Base-by-base conservation (phyloP, 2,797 vertebrate genomes). In the Danio kyathit region DNA sequence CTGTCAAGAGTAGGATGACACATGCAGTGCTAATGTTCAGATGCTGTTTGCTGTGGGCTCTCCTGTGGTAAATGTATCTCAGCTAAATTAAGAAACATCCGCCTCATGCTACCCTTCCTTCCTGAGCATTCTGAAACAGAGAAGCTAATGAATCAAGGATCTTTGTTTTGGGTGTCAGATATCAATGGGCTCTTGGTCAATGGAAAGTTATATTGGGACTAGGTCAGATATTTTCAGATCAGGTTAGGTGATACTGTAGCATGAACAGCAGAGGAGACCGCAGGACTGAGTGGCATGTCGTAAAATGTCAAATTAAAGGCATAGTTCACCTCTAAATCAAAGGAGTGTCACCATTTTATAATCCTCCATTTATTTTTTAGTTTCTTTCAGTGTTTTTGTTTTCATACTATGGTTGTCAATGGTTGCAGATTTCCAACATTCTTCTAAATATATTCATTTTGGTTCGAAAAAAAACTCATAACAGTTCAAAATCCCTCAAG, bases 31-130 rank as follows among this genome's bases (percentile, higher is more conserved):
- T 44, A 67, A 29, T 14, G 0, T 57, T 57, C 76, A 70, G 16
- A 70, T 70, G 66, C 43, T 40, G 56, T 51, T 49, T 71, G 64
- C 64, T 78, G 41, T 48, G 75, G 64, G 64, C 19, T 67, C 75
- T 48, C 21, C 64, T 48, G 51, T 43, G 43, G 52, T 29, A 70
- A 43, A 73, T 80, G 48, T 75, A 70, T 57, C 65, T 52, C 13
- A 59, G 81, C 49, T 77, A 70, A 72, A 65, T 57, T 44, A 72
- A 65, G 80, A 77, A 59, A 64, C 51, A 82, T 71, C 57, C 29
- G 43, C 74, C 56, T 67, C 56, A 48, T 12, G n/a, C 48, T 61
- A 54, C 44, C 49, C 8, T 40, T 56, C 69, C 75, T 51, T 73
- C 81, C 69, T 78, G 74, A n/a, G 44, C 41, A 10, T 66, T 56